A percentile compares a stretch with the other conserved stretches of the same genome.
phyloP scores from a whole-genome alignment of 2,113 vertebrate species.

The Cheirogaleus medius region DNA sequence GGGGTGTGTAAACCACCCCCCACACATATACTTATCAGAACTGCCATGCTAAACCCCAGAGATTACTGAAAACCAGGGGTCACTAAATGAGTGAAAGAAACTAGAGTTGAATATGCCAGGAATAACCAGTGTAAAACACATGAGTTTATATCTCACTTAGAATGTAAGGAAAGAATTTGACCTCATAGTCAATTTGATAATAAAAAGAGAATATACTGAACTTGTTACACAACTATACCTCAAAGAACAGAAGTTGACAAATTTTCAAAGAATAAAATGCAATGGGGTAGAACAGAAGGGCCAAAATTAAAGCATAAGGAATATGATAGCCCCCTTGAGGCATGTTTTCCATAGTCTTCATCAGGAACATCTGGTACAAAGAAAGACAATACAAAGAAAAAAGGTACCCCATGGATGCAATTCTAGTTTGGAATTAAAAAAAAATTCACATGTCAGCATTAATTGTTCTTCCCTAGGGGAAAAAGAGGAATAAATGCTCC shows the following conservation, averaged over 20 bases:
- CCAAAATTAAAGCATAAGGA: slow-evolving; percentile 41
- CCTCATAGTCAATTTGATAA: not conserved
- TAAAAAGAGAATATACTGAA: not conserved
- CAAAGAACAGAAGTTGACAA: slow-evolving; percentile 30
- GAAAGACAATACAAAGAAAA: slow-evolving; percentile 31
- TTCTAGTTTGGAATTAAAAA: not conserved
- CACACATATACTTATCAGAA: not conserved
- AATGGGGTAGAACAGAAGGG: slow-evolving; percentile 43
- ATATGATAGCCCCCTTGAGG: slow-evolving; percentile 30
- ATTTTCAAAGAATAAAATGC: slow-evolving; percentile 38
- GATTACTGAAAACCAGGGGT: slow-evolving; percentile 37
- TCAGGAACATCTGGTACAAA: slow-evolving; percentile 65
- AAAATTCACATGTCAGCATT: not conserved
- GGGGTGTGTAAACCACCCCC: not conserved
- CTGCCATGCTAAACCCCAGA: not conserved
- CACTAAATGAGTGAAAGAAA: not conserved
- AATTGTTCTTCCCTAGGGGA: slow-evolving; percentile 39
- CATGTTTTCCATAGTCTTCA: slow-evolving; percentile 50
- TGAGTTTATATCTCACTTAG: not conserved
- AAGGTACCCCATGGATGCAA: slow-evolving; percentile 16
- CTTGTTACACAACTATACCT: not conserved
- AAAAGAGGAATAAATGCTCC: slow-evolving; percentile 16
- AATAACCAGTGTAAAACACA: not conserved
- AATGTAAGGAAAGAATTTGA: slow-evolving; percentile 43
- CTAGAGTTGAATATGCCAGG: not conserved